Conservation (phyloP, 2,797 vertebrate genomes). For the Sternarchorhynchus goeldii region DNA sequence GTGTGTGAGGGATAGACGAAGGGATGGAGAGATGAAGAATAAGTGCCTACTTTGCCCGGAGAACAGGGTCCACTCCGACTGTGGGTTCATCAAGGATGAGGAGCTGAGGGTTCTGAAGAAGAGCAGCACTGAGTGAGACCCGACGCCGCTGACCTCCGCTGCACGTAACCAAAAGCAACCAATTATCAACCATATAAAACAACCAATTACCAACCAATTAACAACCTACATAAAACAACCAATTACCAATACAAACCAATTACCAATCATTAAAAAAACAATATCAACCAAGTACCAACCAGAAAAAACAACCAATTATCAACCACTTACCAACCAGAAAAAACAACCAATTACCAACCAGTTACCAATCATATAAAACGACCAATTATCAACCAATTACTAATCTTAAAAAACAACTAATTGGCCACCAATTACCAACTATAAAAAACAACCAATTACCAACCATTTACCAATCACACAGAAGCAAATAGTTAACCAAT, state of each 20-base stretch:
- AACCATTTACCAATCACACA: too few relatives aligned
- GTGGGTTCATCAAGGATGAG: conserved; percentile 82
- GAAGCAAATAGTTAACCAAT: not conserved
- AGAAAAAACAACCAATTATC: not conserved
- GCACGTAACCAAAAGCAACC: conserved; percentile 37
- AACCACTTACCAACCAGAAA: not conserved
- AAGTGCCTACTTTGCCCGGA: conserved; percentile 65
- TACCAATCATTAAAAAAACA: not conserved
- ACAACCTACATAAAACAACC: not conserved
- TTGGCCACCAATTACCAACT: not conserved
- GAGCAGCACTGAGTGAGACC: conserved; percentile 78
- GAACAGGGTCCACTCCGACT: conserved; percentile 81
- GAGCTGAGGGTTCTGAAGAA: conserved; percentile 80
- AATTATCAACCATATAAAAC: not conserved
- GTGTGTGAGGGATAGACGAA: not conserved
- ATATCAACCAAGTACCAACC: not conserved
- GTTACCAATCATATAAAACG: too few relatives aligned
- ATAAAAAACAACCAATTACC: not conserved
- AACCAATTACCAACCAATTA: not conserved
- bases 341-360: not conserved
- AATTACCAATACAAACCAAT: not conserved
- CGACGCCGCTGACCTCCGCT: conserved; percentile 78
- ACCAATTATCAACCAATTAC: too few relatives aligned
- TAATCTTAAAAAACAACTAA: not conserved
- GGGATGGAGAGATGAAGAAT: conserved; percentile 7